Conservation (phyloP, 1,140 invertebrate genomes). For the Caenorhabditis remanei region DNA sequence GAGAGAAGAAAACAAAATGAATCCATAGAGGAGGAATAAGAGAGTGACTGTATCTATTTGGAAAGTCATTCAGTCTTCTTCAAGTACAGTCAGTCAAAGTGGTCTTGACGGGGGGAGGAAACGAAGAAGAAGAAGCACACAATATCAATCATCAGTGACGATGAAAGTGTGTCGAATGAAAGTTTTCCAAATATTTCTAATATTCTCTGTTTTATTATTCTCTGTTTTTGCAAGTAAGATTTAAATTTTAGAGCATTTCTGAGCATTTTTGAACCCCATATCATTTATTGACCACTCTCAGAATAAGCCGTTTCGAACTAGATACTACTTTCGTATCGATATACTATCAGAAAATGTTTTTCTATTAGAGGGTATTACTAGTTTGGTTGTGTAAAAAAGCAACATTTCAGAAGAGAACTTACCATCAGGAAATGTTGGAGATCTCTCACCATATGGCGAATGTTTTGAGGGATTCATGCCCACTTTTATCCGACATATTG, state of each 20-base stretch:
- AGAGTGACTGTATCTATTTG: constrained; percentile 39
- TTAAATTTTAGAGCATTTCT: no score
- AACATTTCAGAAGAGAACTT: not conserved
- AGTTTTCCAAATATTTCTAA: not conserved
- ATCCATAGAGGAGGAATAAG: not conserved
- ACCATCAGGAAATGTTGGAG: not conserved
- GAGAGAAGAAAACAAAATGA: not conserved
- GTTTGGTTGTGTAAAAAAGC: not conserved
- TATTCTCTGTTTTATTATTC: not conserved
- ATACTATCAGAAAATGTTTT: not conserved
- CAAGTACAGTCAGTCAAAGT: constrained; percentile 56
- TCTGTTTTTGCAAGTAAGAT: constrained; percentile 52
- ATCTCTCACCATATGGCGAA: constrained; percentile 11
- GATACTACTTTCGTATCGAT: no score
- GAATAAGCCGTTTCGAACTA: no score
- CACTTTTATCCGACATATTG: constrained; percentile 15
- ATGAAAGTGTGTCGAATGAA: constrained; percentile 49
- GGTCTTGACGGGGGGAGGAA: constrained; percentile 26
- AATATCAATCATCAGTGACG: constrained; percentile 57
- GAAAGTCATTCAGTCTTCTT: constrained; percentile 58
- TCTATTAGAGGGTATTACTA: not conserved
- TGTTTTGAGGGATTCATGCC: constrained; percentile 31
- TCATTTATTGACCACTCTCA: not conserved
- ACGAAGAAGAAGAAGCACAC: constrained; percentile 53
- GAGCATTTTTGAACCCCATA: not conserved